Evolutionary conservation across 2,113 vertebrate species (phyloP).

Genomic region (Pagrus major): DNA sequence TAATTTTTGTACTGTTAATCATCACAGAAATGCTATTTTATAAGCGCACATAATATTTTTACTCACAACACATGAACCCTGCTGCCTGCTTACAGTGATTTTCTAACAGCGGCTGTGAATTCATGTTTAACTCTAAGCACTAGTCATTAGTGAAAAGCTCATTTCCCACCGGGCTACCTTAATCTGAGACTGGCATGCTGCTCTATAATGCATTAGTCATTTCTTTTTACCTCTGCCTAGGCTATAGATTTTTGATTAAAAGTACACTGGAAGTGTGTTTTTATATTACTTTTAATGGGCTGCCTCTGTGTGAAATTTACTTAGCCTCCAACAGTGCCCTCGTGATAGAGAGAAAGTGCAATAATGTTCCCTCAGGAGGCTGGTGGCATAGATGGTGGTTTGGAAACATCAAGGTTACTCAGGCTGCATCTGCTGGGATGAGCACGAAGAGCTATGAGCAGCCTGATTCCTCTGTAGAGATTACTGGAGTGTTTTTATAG

Average conservation of each 20-base stretch:
- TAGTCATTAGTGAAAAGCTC: slow-evolving; percentile 47
- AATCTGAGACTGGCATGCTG: slow-evolving; percentile 41
- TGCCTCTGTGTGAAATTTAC: neutral
- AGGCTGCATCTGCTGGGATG: slow-evolving; percentile 17
- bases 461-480: neutral
- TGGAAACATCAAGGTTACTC: slow-evolving; percentile 10
- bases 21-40: neutral
- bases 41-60: neutral
- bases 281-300: slow-evolving; percentile 45
- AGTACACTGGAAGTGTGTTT: slow-evolving; percentile 17
- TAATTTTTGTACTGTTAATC: neutral
- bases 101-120: slow-evolving; percentile 32
- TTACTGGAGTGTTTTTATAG: slow-evolving; percentile 6
- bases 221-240: neutral
- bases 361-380: slow-evolving; percentile 2
- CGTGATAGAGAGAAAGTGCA: slow-evolving; percentile 3
- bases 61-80: slow-evolving; percentile 1
- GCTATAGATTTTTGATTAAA: slow-evolving; percentile 43
- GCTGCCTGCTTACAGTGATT: slow-evolving; percentile 11
- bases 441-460: slow-evolving; percentile 2
- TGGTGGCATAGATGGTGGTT: slow-evolving; percentile 25
- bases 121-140: slow-evolving; percentile 41
- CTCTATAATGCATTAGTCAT: slow-evolving; percentile 26
- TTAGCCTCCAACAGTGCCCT: slow-evolving; percentile 1
- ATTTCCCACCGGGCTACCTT: slow-evolving; percentile 49